Base-by-base conservation (phyloP, 1,140 invertebrate genomes). In the Papilio helenus region DNA sequence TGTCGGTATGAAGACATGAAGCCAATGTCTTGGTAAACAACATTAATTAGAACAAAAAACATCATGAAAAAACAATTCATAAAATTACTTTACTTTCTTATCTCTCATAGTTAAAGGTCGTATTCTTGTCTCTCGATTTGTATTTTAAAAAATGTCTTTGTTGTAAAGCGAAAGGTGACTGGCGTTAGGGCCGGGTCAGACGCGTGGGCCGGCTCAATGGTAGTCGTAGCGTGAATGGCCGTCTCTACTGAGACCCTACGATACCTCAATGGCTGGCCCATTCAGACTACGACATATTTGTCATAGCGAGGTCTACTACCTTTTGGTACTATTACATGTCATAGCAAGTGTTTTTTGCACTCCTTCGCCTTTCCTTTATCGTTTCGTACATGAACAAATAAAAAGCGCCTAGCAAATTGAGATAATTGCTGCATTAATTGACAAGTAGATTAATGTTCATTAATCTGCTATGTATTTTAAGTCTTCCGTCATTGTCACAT, bases 161-260 rank as follows among this genome's bases (percentile, higher is more conserved):
- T 29, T 58, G 55, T 39, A 39, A 39, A 58, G 55, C n/a, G 5
- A 68, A 68, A 18, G 10, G 58, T 12, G 58, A 61, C n/a, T 20
- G 55, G 23, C 8, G 51, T 8, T 55, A 68, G 65, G 16, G 78
- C 72, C 79, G 74, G 82, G 83, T 84, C 84, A 84, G 80, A 72
- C 71, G 87, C 81, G 87, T 89, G 85, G 88, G 86, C 79, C 81
- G 84, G 16, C 73, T 87, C 82, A 86, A 87, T 88, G 84, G 79
- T 81, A 81, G 73, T 39, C 26, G 51, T 18, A 46, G 34, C 76
- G 79, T 86, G 85, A 89, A 87, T 86, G 87, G 84, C 34, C 72
- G 82, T 85, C 86, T 89, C 89, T 85, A 85, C 82, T 49, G 81
- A 79, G 58, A 73, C 61, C 44, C 44, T 65, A 51, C 61, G 61